Conservation (phyloP, 2,888 invertebrate genomes). For the Hanleya hanleyi region DNA sequence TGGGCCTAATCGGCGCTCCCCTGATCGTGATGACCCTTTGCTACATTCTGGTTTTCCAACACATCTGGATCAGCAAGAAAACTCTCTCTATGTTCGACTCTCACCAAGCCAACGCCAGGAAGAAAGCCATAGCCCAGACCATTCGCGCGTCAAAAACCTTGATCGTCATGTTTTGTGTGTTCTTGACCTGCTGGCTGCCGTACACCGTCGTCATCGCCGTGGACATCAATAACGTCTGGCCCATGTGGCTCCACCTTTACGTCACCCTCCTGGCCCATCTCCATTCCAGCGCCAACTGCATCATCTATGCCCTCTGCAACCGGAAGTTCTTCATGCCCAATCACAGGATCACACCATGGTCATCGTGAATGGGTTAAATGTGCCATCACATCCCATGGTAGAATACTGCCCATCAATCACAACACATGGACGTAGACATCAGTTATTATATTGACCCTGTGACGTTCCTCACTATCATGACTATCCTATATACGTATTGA, state of each 20-base stretch:
- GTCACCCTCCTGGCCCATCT: constrained; percentile 61
- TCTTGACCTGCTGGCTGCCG: constrained; percentile 63
- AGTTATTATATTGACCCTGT: no score
- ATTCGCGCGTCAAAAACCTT: constrained; percentile 54
- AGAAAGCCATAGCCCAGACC: constrained; percentile 52
- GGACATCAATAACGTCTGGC: constrained; percentile 47
- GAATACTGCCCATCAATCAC: no score
- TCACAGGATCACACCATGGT: no score
- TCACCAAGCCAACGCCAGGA: constrained; percentile 39
- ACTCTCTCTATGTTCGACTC: constrained; percentile 48
- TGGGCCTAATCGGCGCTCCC: constrained; percentile 53
- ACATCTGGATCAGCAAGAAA: constrained; percentile 53
- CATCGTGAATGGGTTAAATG: no score
- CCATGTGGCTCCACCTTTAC: constrained; percentile 55
- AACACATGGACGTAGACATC: no score
- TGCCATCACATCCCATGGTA: no score
- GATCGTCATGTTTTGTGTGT: constrained; percentile 57
- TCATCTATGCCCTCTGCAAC: constrained; percentile 55
- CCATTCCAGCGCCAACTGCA: constrained; percentile 60
- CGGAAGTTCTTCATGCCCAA: constrained; percentile 45
- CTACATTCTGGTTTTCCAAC: constrained; percentile 55
- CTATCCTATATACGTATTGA: no score
- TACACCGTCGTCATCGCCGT: constrained; percentile 59
- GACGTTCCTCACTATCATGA: no score
- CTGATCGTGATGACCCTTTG: constrained; percentile 51